Evolutionary conservation across 2,113 vertebrate genomes (phyloP).

Genomic region (Mandrillus leucophaeus): DNA sequence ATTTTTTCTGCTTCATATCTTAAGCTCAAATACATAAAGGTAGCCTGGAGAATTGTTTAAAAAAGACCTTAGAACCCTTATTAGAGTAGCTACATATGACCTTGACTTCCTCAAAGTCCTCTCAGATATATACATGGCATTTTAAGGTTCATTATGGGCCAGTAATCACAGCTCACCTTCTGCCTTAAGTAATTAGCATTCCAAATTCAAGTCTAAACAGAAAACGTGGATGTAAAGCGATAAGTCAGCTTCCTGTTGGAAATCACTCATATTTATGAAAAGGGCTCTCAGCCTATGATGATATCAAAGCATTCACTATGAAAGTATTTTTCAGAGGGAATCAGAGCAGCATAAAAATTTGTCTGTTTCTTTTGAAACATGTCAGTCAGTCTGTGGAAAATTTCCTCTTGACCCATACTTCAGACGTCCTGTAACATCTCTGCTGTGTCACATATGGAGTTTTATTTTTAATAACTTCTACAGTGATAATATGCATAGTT

Average conservation of each 20-base stretch:
- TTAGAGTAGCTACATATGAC: neutral
- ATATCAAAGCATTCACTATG: conserved; percentile 7
- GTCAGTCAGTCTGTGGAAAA: neutral
- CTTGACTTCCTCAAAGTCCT: neutral
- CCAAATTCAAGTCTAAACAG: conserved; percentile 36
- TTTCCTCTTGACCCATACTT: conserved; percentile 44
- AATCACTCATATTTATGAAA: conserved; percentile 25
- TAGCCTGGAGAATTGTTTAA: neutral
- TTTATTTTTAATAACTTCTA: conserved; percentile 25
- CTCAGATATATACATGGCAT: neutral
- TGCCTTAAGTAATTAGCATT: conserved; percentile 35
- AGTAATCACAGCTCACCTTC: neutral
- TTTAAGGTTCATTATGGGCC: neutral
- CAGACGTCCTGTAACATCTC: neutral
- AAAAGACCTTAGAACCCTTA: neutral
- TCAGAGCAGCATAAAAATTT: conserved; percentile 19
- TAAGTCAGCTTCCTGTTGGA: conserved; percentile 46
- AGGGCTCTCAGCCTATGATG: conserved; percentile 1
- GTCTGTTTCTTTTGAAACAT: conserved; percentile 31
- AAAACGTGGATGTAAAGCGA: neutral
- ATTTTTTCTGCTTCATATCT: neutral
- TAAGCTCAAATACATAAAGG: neutral
- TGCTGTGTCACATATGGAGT: neutral
- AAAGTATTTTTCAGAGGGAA: conserved; percentile 1
- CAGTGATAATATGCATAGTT: neutral